Evolutionary conservation across 2,888 invertebrate genomes (phyloP).

Genomic region (Cactoblastis cactorum): DNA sequence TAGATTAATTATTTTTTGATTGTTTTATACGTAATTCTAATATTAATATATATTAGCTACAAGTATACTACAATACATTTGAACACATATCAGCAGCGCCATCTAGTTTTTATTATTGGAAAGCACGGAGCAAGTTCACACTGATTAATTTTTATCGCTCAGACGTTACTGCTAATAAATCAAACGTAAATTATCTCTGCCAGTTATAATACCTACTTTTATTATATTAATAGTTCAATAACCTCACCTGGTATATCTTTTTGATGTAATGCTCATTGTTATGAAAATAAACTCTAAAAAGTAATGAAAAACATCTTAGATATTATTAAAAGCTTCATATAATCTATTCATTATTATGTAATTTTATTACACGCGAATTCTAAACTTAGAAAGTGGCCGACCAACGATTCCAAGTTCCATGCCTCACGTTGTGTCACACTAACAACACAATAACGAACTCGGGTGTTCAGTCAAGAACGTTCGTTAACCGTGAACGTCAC

Average conservation of each 20-base stretch:
- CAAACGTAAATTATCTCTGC: constrained; percentile 22
- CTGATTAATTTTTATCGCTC: background rate
- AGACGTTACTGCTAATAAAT: background rate
- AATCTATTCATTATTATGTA: background rate
- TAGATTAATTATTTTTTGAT: no score
- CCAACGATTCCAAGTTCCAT: constrained; percentile 13
- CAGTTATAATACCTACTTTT: no score
- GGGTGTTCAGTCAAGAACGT: constrained; percentile 74
- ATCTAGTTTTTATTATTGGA: background rate
- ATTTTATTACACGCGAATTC: constrained; percentile 4
- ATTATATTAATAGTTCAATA: no score
- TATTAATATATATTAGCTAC: no score
- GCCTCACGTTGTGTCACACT: constrained; percentile 50
- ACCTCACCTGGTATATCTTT: no score
- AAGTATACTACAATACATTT: no score
- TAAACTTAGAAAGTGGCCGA: constrained; percentile 5
- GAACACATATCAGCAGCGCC: background rate
- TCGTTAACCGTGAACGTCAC: constrained; percentile 73
- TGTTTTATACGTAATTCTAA: no score
- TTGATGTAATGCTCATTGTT: no score
- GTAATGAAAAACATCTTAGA: background rate
- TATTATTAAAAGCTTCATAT: no score
- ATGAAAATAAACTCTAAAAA: constrained; percentile 20
- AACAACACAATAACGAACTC: constrained; percentile 53
- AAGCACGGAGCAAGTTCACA: background rate